Evolutionary conservation across 2,888 invertebrate genomes (phyloP).

Genomic region (Melanchra persicariae): DNA sequence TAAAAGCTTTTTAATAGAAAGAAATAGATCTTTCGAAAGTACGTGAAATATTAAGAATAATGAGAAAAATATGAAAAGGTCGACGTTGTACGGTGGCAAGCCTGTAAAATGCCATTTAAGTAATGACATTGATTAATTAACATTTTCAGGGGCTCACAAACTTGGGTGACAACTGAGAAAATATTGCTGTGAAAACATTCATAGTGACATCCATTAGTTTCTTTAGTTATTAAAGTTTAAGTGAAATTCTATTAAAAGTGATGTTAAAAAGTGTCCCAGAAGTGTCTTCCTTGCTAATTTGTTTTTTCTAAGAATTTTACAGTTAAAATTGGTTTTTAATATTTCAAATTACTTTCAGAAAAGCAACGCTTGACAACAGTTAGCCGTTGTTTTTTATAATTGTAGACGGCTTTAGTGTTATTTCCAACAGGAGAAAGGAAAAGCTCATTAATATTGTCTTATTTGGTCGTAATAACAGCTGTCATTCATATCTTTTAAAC

Average conservation of each 20-base stretch:
- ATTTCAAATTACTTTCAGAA: background rate
- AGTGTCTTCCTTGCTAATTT: background rate
- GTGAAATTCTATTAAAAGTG: background rate
- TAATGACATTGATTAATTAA: constrained; percentile 78
- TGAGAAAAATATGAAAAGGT: constrained; percentile 71
- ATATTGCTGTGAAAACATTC: constrained; percentile 60
- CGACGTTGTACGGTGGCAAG: constrained; percentile 65
- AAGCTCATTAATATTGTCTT: background rate
- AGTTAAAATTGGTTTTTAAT: background rate
- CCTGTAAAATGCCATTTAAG: constrained; percentile 75
- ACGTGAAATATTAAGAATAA: constrained; percentile 71
- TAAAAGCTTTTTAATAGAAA: constrained; percentile 63
- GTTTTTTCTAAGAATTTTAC: background rate
- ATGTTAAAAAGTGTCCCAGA: background rate
- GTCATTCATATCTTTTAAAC: background rate
- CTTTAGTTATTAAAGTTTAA: constrained; percentile 13
- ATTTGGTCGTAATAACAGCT: background rate
- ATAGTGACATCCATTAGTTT: constrained; percentile 61
- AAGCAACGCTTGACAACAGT: background rate
- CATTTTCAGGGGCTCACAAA: constrained; percentile 65
- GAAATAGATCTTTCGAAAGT: constrained; percentile 65
- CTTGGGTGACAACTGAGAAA: constrained; percentile 64
- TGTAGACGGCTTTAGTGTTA: background rate
- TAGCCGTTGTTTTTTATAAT: background rate
- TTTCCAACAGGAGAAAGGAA: background rate